These are phyloP conservation scores for Accipiter minullus DNA, from an alignment of 2,797 vertebrate species.

Conservation along the genomic window DNA sequence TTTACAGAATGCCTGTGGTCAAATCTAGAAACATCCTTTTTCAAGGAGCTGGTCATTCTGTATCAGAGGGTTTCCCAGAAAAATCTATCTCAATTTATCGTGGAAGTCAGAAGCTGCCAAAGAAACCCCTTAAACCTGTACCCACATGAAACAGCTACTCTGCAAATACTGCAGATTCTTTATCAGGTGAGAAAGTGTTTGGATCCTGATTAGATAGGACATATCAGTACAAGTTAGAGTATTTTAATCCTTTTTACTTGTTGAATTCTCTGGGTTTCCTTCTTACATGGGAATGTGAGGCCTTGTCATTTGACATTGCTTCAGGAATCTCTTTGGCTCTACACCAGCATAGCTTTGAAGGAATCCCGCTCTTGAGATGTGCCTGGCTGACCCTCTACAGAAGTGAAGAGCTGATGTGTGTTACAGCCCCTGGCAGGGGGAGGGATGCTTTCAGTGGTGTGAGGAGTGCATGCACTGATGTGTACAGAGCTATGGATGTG, in stretches of 20 bases:
- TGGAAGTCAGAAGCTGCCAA: fast-evolving
- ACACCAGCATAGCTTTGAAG: neutral
- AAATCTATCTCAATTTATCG: neutral
- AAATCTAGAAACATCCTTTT: constrained; percentile 59
- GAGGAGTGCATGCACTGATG: neutral
- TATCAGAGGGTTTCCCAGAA: constrained; percentile 12
- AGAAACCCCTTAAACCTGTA: fast-evolving
- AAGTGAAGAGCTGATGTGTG: neutral
- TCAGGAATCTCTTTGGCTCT: neutral
- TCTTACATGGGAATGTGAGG: neutral
- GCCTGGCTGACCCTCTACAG: neutral
- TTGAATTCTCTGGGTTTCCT: neutral
- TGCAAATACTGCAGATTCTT: constrained; percentile 62
- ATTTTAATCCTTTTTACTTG: neutral
- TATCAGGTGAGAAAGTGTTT: constrained; percentile 54
- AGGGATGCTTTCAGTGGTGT: neutral
- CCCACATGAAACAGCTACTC: neutral
- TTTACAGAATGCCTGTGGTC: constrained; percentile 71
- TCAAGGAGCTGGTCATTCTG: constrained; percentile 50
- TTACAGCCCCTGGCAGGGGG: neutral
- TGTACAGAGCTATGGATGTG: neutral
- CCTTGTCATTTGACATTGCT: neutral
- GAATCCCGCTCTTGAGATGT: neutral
- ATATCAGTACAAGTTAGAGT: neutral
- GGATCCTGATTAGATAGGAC: neutral